phyloP scores from a whole-genome alignment of 2,113 vertebrate genomes.

The Tenrec ecaudatus region DNA sequence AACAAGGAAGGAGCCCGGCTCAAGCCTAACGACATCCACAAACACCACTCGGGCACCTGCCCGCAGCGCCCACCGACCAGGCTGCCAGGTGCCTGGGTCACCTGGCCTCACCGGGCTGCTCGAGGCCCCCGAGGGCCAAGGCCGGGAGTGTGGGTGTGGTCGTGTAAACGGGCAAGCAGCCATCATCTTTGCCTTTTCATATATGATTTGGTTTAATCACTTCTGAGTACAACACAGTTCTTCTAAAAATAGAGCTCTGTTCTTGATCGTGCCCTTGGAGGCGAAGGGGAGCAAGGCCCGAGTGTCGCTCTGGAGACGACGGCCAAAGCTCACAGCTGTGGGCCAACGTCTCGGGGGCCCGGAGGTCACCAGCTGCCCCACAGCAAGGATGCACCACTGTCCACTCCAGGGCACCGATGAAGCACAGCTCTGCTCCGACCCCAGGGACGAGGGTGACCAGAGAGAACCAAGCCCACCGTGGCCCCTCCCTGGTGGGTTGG shows the following conservation, averaged over 20 bases:
- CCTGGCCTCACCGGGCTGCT: too few relatives aligned
- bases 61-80: too few relatives aligned
- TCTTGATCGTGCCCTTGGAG: slow-evolving; percentile 68
- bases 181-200: slow-evolving; percentile 67
- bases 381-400: not conserved
- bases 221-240: slow-evolving; percentile 72
- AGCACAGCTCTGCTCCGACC: not conserved
- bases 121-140: fast-evolving
- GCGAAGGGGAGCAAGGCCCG: slow-evolving; percentile 51
- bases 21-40: not conserved
- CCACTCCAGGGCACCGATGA: slow-evolving; percentile 10
- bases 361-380: slow-evolving; percentile 19
- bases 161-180: slow-evolving; percentile 42
- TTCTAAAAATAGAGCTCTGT: slow-evolving; percentile 81
- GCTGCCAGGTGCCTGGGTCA: too few relatives aligned
- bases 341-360: slow-evolving; percentile 42
- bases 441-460: not conserved
- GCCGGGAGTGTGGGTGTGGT: not conserved
- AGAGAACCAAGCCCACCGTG: slow-evolving; percentile 54
- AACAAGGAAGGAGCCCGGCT: not conserved
- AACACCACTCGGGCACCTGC: too few relatives aligned
- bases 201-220: slow-evolving; percentile 76
- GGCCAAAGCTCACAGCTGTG: not conserved
- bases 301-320: not conserved
- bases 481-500: not conserved